Base-by-base conservation (phyloP, 1,140 invertebrate genomes). In the Homarus americanus region DNA sequence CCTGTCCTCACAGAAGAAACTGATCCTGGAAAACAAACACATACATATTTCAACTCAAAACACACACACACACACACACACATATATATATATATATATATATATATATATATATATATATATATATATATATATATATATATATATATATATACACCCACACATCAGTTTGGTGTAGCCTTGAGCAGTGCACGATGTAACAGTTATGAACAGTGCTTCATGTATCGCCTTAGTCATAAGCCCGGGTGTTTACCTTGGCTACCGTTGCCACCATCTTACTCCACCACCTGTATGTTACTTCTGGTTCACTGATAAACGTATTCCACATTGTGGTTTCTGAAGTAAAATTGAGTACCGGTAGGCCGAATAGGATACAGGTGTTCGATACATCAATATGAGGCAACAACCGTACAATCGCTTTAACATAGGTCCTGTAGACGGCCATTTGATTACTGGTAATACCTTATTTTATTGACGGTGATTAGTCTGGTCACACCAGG, bases 51-150 rank as follows among this genome's bases (percentile, higher is more conserved):
- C 10, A 41, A 63, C 79, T 32, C 79, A n/a, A n/a, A n/a, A 49
- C 44, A 58, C 79, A 49, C 79, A 58, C 41, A 49, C 79, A 53
- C 44, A 20, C 20, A 24, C 82, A 83, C 28, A 66, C 28, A 66
- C 28, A 66, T 20, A 66, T 20, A 66, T 20, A 66, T 20, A 66
- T 20, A 66, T 20, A 66, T 20, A 66, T 20, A n/a, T 66, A 66
- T 20, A 66, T 20, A n/a, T 28, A 66, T 20, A 66, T 20, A n/a
- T 66, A 24, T 63, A 7, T 7, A 12, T 12, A 49, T 49, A n/a
- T 2, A 10, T 17, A 5, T 2, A 2, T 58, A 58, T 20, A 12
- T 20, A 58, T 20, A 12, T 20, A 58, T 20, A 12, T 20, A 58
- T 24, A 12, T 7, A 58, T 17, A 2, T 58, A 17, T 17, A 5